A percentile compares a stretch with the other conserved stretches of the same genome.
Conservation (phyloP, 2,888 invertebrate species). For the Quadriops clusia region DNA sequence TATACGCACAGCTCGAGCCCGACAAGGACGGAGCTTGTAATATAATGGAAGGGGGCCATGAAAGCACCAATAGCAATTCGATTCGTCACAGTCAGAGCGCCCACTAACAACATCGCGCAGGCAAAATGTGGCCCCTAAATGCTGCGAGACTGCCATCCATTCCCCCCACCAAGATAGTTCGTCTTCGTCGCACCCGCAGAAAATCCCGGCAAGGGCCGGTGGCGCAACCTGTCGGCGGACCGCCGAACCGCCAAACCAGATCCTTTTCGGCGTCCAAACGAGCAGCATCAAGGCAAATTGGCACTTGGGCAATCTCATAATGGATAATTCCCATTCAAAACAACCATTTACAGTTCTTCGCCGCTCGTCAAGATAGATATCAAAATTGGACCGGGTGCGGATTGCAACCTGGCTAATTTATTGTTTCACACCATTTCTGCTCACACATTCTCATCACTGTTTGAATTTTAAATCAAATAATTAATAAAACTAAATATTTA, state of each 20-base stretch:
- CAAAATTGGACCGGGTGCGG: too few species aligned
- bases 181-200: conserved; percentile 23
- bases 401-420: too few species aligned
- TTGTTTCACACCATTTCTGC: too few species aligned
- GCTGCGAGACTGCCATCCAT: conserved; percentile 24
- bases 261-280: conserved; percentile 42
- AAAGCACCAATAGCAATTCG: conserved; percentile 48
- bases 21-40: conserved; percentile 12
- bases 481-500: too few species aligned
- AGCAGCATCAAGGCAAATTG: conserved; percentile 41
- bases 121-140: conserved; percentile 33
- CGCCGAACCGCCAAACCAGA: conserved; percentile 38
- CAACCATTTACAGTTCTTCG: conserved; percentile 21
- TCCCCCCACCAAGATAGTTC: conserved; percentile 22
- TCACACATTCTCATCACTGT: too few species aligned
- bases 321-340: conserved; percentile 31
- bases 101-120: conserved; percentile 36
- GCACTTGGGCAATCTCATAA: conserved; percentile 31
- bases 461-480: too few species aligned
- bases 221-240: conserved; percentile 40
- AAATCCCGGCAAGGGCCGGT: conserved; percentile 22
- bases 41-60: conserved; percentile 35
- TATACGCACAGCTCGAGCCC: too few species aligned
- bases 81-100: conserved; percentile 44
- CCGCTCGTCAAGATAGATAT: too few species aligned